phyloP scores from a whole-genome alignment of 2,113 vertebrate genomes.

The Bothrops jararaca region DNA sequence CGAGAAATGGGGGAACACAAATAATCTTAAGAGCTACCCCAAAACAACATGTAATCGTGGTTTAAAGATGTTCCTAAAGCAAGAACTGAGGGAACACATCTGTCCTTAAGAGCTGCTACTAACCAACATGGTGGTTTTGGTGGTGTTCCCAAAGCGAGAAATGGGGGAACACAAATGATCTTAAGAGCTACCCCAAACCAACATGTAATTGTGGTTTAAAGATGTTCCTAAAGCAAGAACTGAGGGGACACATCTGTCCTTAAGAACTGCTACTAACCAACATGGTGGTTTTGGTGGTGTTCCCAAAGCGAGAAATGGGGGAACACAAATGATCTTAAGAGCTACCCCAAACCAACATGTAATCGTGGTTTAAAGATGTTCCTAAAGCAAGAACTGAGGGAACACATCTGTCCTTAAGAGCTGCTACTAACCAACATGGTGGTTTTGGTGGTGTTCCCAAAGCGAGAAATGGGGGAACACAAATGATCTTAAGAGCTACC shows the following conservation, averaged over 20 bases:
- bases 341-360: not conserved
- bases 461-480: not conserved
- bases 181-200: not conserved
- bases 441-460: not conserved
- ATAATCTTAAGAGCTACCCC: too few species aligned
- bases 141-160: too few species aligned
- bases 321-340: too few species aligned
- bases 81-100: too few species aligned
- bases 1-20: not conserved
- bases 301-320: not conserved
- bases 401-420: fast-evolving
- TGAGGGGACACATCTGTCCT: not conserved
- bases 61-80: too few species aligned
- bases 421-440: not conserved
- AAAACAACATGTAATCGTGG: too few species aligned
- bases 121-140: too few species aligned
- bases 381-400: not conserved
- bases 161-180: too few species aligned
- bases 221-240: not conserved
- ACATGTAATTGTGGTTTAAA: not conserved
- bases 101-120: too few species aligned
- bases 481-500: not conserved
- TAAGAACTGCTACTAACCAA: not conserved
- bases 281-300: not conserved
- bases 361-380: not conserved